A percentile compares a stretch with the other conserved stretches of the same genome.
Conservation (phyloP, 1,140 invertebrate species). For the Drosophila neocordata region DNA sequence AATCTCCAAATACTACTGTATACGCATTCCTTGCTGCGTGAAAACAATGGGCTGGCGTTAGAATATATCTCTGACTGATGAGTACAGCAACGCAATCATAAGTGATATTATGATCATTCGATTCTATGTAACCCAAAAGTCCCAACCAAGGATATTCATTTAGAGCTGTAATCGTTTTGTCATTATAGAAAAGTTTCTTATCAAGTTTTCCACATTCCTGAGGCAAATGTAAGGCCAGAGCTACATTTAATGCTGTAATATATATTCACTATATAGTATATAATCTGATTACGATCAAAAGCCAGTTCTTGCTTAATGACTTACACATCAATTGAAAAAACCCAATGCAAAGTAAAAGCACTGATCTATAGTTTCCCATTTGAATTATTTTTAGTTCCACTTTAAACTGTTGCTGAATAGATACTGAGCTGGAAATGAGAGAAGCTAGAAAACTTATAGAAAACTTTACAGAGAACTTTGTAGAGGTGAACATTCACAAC, state of each 20-base stretch:
- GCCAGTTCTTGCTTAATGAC: too few relatives aligned
- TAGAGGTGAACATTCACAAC: too few relatives aligned
- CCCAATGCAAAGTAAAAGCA: background rate
- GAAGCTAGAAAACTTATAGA: background rate
- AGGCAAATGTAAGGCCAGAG: background rate
- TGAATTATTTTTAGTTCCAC: background rate
- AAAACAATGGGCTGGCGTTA: background rate
- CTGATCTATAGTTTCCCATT: background rate
- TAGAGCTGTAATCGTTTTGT: background rate
- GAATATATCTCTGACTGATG: background rate
- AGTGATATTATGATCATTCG: background rate
- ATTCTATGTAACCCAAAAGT: background rate
- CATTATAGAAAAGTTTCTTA: background rate
- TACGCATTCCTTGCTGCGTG: too few relatives aligned
- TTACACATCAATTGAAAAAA: background rate
- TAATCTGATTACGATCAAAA: background rate
- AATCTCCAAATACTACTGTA: background rate
- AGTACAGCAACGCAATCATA: background rate
- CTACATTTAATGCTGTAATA: too few relatives aligned
- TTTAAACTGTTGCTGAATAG: background rate
- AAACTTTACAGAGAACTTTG: too few relatives aligned
- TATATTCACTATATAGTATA: too few relatives aligned
- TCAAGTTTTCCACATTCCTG: background rate
- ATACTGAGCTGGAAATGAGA: background rate
- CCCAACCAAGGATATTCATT: slow-evolving; percentile 13